phyloP scores from a whole-genome alignment of 2,113 vertebrate genomes.

The Myocastor coypus region DNA sequence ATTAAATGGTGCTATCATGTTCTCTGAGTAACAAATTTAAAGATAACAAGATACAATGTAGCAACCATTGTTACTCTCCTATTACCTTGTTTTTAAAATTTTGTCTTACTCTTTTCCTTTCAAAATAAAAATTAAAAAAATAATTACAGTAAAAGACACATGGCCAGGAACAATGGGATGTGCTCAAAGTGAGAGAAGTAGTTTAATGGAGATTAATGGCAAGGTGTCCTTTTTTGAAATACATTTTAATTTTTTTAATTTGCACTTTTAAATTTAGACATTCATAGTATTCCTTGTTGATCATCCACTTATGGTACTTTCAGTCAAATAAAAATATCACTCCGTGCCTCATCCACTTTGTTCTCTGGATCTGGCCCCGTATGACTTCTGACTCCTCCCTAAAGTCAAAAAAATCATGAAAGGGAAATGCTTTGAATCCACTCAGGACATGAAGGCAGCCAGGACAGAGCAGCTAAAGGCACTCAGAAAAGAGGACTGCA shows the following conservation, averaged over 20 bases:
- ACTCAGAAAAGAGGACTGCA: not conserved
- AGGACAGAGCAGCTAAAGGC: not conserved
- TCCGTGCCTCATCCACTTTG: not conserved
- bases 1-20: not conserved
- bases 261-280: not conserved
- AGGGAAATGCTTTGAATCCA: not conserved
- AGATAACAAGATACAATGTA: not conserved
- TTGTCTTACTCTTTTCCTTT: not conserved
- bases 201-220: not conserved
- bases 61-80: not conserved
- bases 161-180: not conserved
- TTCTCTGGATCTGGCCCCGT: not conserved
- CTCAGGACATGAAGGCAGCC: not conserved
- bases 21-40: not conserved
- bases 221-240: not conserved
- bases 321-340: not conserved
- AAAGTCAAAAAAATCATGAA: not conserved
- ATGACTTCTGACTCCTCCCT: not conserved
- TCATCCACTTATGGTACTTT: not conserved
- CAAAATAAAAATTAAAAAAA: not conserved
- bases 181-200: not conserved
- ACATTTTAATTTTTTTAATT: not conserved
- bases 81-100: not conserved
- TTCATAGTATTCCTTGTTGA: not conserved
- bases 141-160: not conserved